Base-by-base conservation (phyloP, 2,888 invertebrate species). In the Patella depressa region DNA sequence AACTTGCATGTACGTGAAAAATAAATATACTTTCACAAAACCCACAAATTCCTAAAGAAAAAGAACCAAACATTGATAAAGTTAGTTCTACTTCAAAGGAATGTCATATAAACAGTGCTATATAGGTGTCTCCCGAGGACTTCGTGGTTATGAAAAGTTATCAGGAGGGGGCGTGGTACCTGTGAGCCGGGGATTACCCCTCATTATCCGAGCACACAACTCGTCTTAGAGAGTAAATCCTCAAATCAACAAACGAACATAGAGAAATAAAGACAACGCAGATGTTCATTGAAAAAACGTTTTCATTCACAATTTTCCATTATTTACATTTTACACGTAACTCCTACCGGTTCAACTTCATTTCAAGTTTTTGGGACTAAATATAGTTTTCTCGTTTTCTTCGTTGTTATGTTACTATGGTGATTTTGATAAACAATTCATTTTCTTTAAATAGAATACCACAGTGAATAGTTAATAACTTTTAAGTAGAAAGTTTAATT, bases 391-490 rank as follows among this genome's bases (percentile, higher is more conserved):
- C 65, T 65, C 65, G 65, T 65, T 65, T 14, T 65, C 14, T 65
- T 65, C 65, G 65, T 65, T 65, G 65, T 65, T 24, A 24, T 65
- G 65, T 65, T 65, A 24, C 65, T 65, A 65, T 65, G 24, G 65
- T 65, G 65, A 65, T 65, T 65, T 65, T 65, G 65, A 65, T 65
- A 65, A 65, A 65, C 65, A 65, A 65, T 24, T 65, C 19, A 65
- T 65, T 45, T 45, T 45, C 45, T 45, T 45, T 45, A 45, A 45
- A 45, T 45, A 45, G 7, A 45, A 45, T 45, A 45, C 45, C 7
- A 9, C 5, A 45, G 45, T 45, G 45, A 45, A 34, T 1, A 45
- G 45, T 45, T 9, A 45, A 45, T 45, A 45, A 45, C 9, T 45
- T 45, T 45, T 45, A 45, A 45, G 45, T 45, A 45, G 7, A 45